Base-by-base conservation (phyloP, 2,797 vertebrate species). In the Sebastes reedi region DNA sequence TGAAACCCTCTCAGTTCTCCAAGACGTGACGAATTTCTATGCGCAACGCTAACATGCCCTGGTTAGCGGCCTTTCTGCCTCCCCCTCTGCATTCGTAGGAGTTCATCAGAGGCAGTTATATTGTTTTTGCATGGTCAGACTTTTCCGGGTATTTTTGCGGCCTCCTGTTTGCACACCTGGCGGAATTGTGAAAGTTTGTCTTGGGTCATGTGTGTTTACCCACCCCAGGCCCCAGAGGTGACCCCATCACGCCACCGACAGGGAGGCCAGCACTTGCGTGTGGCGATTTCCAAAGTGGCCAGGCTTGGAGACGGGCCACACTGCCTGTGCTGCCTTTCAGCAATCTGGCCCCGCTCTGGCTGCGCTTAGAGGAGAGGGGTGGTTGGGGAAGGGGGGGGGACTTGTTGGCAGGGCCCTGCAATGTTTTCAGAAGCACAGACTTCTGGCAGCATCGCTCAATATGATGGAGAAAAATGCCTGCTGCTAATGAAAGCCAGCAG, bases 401-500 rank as follows among this genome's bases (percentile, higher is more conserved):
- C 81, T 87, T 87, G 84, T 94, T 95, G 92, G 95, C 94, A 94
- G 86, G 80, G 84, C 83, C 73, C 68, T 81, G 89, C 88, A 79
- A 89, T 95, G 93, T 95, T 95, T 95, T 95, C 89, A 94, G 94
- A 95, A 95, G 94, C 94, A 93, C 87, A 91, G 92, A 88, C 87
- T 91, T 91, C 91, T 95, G 94, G 94, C 94, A 94, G 92, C 89
- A 84, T 89, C 77, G 81, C 90, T 93, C 91, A 86, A 93, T 93
- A 87, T 90, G 91, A 93, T 91, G 93, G 90, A 92, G 92, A 94
- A 94, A 94, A 94, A 94, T 91, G 93, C 92, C 89, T 90, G 83
- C 90, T 81, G 80, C 90, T 95, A 95, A 95, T 95, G 94, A 95
- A 96, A 95, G 94, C 94, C 94, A 95, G 91, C 93, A 94, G 92